Percentiles rank a stretch among this genome's conserved stretches.
These are phyloP conservation scores for Hydriomena furcata DNA, from an alignment of 2,888 invertebrate species.

Conservation along the genomic window DNA sequence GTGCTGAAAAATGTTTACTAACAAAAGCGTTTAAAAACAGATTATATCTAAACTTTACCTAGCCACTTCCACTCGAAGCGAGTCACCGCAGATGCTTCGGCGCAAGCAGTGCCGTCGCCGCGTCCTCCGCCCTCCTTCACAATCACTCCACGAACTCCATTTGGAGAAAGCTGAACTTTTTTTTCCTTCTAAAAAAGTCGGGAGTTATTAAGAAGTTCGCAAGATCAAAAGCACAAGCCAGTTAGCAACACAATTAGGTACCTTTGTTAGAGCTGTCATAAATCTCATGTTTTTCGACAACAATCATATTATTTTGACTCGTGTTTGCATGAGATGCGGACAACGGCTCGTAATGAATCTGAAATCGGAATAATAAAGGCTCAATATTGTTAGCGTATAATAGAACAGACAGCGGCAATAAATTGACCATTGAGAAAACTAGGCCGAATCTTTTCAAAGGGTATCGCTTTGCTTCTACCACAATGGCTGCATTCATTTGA, in stretches of 20 bases:
- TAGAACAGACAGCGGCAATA: slow-evolving; percentile 53
- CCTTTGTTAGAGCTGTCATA: slow-evolving; percentile 26
- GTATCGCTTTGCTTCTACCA: slow-evolving; percentile 51
- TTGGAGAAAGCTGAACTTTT: slow-evolving; percentile 54
- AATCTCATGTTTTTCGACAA: slow-evolving; percentile 28
- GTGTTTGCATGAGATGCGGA: slow-evolving; percentile 35
- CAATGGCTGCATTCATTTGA: slow-evolving; percentile 60
- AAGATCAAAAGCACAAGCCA: background rate
- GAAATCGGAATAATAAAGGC: slow-evolving; percentile 50
- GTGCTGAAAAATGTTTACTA: too few relatives aligned
- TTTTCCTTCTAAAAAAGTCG: slow-evolving; percentile 9
- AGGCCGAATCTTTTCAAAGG: slow-evolving; percentile 68
- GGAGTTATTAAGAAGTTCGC: too few relatives aligned
- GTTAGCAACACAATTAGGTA: too few relatives aligned
- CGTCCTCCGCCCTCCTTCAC: slow-evolving; percentile 57
- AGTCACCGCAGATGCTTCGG: slow-evolving; percentile 60
- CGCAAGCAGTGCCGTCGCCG: slow-evolving; percentile 66
- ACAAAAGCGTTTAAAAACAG: too few relatives aligned
- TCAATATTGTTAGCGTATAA: slow-evolving; percentile 56
- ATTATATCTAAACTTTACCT: too few relatives aligned
- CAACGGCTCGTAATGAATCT: slow-evolving; percentile 47
- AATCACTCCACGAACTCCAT: slow-evolving; percentile 68
- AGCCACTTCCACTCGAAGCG: slow-evolving; percentile 65
- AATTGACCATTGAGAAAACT: slow-evolving; percentile 58
- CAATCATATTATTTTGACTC: slow-evolving; percentile 37